Percentiles rank a stretch among this genome's conserved stretches.
phyloP scores from a whole-genome alignment of 2,797 vertebrate species.

The Clarias fuscus region DNA sequence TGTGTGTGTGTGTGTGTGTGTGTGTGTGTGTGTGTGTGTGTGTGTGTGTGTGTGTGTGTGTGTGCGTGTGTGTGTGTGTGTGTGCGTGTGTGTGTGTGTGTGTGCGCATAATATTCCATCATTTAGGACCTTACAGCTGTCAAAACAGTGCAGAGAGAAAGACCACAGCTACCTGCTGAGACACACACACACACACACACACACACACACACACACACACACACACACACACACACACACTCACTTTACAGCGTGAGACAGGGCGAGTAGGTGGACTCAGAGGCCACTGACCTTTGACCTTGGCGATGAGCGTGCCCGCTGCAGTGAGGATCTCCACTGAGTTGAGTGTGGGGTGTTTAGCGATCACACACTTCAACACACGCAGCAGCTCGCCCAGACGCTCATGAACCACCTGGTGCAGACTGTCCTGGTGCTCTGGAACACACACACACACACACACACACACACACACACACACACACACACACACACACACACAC shows the following conservation, averaged over 20 bases:
- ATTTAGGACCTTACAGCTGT: neutral
- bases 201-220: neutral
- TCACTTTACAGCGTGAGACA: neutral
- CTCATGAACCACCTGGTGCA: slow-evolving; percentile 89
- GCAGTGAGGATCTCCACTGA: slow-evolving; percentile 93
- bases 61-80: neutral
- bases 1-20: slow-evolving; percentile 1
- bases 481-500: slow-evolving; percentile 15
- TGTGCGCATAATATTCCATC: neutral
- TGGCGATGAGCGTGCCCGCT: slow-evolving; percentile 89
- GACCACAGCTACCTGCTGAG: neutral
- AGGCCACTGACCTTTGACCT: slow-evolving; percentile 90
- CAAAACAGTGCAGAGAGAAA: slow-evolving; percentile 2
- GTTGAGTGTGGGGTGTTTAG: slow-evolving; percentile 92
- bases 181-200: neutral
- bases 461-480: slow-evolving; percentile 19
- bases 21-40: neutral
- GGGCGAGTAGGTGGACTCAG: neutral
- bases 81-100: neutral
- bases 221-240: neutral
- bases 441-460: slow-evolving; percentile 37
- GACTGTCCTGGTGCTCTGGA: slow-evolving; percentile 85
- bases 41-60: neutral
- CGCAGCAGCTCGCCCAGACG: slow-evolving; percentile 89
- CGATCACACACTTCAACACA: slow-evolving; percentile 88